Base-by-base conservation (phyloP, 2,113 vertebrate species). In the Hypanus sabinus region DNA sequence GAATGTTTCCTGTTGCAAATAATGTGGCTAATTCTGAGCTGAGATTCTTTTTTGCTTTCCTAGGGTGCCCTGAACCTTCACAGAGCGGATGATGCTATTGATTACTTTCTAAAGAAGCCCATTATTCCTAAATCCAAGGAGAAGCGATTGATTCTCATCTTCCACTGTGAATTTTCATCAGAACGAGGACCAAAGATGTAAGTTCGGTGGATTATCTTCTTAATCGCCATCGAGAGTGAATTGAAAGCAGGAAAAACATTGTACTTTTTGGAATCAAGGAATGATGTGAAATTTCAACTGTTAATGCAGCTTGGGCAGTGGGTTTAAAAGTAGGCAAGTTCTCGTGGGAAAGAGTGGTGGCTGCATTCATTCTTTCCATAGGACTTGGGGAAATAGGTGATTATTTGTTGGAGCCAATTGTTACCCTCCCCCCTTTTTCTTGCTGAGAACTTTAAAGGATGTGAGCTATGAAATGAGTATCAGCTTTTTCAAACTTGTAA, bases 101-200 rank as follows among this genome's bases (percentile, higher is more conserved):
- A 95, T 68, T 94, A 95, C 77, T 96, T 96, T 83, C 94, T 97
- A 38, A 95, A 94, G 95, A 94, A 94, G 68, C 95, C 96, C 33
- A 46, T 95, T 93, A 73, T 95, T 24, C 94, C 95, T 9, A 33
- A 94, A 94, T 97, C 94, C 94, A 73, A 22, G 30, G 77, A 55
- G 30, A 79, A 94, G 71, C 79, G 93, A 27, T 33, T 94, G 38
- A 73, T 94, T 36, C 18, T 97, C 5, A 94, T 97, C 90, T 96
- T 97, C 94, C 95, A 96, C 95, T 97, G 96, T 95, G 96, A 97
- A 96, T 97, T 96, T 95, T 97, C 96, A 93, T 97, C 96, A 5
- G 96, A 96, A 94, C 95, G 96, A 93, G 96, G 95, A 7, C 96
- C 96, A 75, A 95, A 95, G 85, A 96, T 96, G 96, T 97, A 91